These are phyloP conservation scores for Melanogrammus aeglefinus DNA, from an alignment of 2,797 vertebrate species.

Conservation along the genomic window DNA sequence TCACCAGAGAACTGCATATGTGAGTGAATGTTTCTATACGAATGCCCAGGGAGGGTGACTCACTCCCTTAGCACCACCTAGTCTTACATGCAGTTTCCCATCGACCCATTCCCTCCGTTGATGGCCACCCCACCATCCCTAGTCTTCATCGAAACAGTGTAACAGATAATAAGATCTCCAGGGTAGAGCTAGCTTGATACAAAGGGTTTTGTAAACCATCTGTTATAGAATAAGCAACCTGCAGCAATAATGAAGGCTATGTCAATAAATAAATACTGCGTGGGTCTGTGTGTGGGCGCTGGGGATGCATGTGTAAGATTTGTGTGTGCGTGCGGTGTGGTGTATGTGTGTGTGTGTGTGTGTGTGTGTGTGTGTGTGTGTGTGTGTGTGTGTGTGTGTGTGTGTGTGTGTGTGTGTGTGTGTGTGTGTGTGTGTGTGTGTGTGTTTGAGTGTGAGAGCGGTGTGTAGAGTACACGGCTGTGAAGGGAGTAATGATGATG, in stretches of 20 bases:
- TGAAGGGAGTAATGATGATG: slow-evolving; percentile 9
- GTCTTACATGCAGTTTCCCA: slow-evolving; percentile 26
- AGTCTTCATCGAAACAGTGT: slow-evolving; percentile 41
- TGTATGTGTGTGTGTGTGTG: neutral
- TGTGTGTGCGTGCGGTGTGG: neutral
- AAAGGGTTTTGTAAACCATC: slow-evolving; percentile 59
- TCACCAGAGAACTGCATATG: slow-evolving; percentile 6
- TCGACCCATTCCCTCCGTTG: neutral
- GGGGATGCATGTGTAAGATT: neutral
- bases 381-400: slow-evolving; percentile 2
- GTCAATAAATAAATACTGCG: slow-evolving; percentile 59
- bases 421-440: slow-evolving; percentile 6
- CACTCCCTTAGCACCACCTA: slow-evolving; percentile 34
- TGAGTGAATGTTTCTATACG: slow-evolving; percentile 21
- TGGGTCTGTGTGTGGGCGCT: neutral
- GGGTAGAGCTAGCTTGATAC: slow-evolving; percentile 35
- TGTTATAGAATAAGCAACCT: slow-evolving; percentile 62
- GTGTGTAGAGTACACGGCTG: neutral
- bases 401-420: neutral
- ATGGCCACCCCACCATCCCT: slow-evolving; percentile 19
- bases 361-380: slow-evolving; percentile 5
- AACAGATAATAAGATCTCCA: slow-evolving; percentile 44
- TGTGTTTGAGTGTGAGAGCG: neutral
- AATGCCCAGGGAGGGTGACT: slow-evolving; percentile 35
- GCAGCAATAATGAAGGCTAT: slow-evolving; percentile 59